Conservation (phyloP, 2,888 invertebrate species). For the Chironomus tentans region DNA sequence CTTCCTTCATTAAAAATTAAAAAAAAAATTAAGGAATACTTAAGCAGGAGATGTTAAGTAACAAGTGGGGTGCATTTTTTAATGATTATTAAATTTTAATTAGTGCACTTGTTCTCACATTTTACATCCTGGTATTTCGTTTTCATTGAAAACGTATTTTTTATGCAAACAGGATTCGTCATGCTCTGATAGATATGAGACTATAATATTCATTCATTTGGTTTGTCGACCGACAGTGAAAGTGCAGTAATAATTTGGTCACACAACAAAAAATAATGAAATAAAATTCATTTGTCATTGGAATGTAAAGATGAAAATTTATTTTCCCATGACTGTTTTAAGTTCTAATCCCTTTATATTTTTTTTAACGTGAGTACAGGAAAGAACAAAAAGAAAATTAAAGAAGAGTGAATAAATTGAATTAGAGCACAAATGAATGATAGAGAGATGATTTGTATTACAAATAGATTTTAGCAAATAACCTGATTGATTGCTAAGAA, state of each 20-base stretch:
- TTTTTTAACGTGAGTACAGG: neutral
- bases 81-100: neutral
- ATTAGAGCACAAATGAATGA: neutral
- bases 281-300: neutral
- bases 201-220: neutral
- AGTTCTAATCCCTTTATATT: neutral
- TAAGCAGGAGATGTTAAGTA: no score
- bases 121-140: neutral
- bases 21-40: no score
- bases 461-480: neutral
- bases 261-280: neutral
- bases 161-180: neutral
- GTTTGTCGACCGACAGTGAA: neutral
- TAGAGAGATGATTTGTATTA: neutral
- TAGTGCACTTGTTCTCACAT: neutral
- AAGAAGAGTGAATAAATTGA: neutral
- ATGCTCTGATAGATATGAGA: neutral
- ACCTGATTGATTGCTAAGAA: neutral
- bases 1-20: no score
- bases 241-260: neutral
- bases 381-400: no score
- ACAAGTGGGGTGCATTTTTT: neutral
- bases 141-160: no score
- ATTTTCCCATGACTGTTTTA: neutral
- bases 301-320: neutral